These are phyloP conservation scores for Psophia crepitans DNA, from an alignment of 2,113 vertebrate genomes.

Conservation along the genomic window DNA sequence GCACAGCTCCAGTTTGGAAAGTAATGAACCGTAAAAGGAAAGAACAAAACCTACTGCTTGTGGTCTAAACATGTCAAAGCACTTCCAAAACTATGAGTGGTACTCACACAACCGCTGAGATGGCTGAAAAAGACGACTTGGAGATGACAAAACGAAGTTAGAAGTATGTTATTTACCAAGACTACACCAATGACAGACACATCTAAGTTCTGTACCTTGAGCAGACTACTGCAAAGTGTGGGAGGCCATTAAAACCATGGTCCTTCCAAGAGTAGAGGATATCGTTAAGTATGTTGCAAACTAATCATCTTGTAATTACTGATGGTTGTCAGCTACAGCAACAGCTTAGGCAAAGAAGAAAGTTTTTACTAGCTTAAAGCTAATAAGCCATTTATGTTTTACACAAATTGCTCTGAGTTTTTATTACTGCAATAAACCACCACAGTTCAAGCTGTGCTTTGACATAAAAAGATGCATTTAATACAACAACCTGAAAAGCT, in stretches of 20 bases:
- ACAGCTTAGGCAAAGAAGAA: background rate
- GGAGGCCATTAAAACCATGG: background rate
- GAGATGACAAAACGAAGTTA: background rate
- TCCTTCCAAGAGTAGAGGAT: background rate
- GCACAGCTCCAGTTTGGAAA: background rate
- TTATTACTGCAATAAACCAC: background rate
- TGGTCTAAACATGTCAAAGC: background rate
- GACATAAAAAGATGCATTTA: background rate
- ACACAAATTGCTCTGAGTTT: background rate
- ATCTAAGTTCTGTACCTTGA: background rate
- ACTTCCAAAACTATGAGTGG: background rate
- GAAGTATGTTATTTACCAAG: background rate
- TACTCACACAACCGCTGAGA: background rate
- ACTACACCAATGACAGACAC: background rate
- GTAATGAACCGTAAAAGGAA: background rate
- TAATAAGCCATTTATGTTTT: background rate
- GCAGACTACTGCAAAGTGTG: background rate
- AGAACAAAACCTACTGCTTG: background rate
- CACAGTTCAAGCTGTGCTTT: background rate
- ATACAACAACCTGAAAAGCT: background rate
- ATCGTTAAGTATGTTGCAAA: background rate
- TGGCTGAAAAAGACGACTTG: background rate
- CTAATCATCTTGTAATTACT: background rate
- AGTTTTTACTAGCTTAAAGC: background rate
- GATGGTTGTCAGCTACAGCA: background rate